A percentile compares a stretch with the other conserved stretches of the same genome.
phyloP scores from a whole-genome alignment of 2,888 invertebrate genomes.

The Hirudinaria manillensis region DNA sequence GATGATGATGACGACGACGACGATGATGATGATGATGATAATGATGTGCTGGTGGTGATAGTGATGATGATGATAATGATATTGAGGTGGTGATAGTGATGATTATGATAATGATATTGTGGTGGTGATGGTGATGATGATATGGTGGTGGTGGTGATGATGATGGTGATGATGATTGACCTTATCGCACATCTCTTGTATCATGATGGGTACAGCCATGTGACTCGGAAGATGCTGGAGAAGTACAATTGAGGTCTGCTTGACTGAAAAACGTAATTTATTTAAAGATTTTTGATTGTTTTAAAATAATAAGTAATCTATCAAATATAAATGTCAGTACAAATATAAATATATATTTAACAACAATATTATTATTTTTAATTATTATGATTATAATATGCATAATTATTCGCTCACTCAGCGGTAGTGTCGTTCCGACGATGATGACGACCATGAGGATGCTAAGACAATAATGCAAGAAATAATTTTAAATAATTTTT shows the following conservation, averaged over 20 bases:
- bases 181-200: slow-evolving; percentile 64
- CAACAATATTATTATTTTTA: too few relatives aligned
- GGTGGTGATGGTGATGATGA: not conserved
- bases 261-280: slow-evolving; percentile 35
- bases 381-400: not conserved
- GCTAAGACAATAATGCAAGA: slow-evolving; percentile 56
- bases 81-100: not conserved
- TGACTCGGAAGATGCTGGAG: slow-evolving; percentile 95
- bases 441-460: slow-evolving; percentile 64
- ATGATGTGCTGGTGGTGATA: not conserved
- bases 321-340: too few relatives aligned
- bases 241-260: slow-evolving; percentile 38
- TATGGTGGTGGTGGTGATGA: not conserved
- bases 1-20: not conserved
- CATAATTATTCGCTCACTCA: slow-evolving; percentile 30
- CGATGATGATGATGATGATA: not conserved
- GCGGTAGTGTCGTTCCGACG: slow-evolving; percentile 52
- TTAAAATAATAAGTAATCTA: not conserved
- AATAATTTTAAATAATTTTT: not conserved
- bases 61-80: not conserved
- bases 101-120: not conserved
- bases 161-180: slow-evolving; percentile 25
- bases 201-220: slow-evolving; percentile 72
- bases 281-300: not conserved
- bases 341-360: too few relatives aligned